Evolutionary conservation across 2,888 invertebrate genomes (phyloP).

Genomic region (Nudaria mundana): DNA sequence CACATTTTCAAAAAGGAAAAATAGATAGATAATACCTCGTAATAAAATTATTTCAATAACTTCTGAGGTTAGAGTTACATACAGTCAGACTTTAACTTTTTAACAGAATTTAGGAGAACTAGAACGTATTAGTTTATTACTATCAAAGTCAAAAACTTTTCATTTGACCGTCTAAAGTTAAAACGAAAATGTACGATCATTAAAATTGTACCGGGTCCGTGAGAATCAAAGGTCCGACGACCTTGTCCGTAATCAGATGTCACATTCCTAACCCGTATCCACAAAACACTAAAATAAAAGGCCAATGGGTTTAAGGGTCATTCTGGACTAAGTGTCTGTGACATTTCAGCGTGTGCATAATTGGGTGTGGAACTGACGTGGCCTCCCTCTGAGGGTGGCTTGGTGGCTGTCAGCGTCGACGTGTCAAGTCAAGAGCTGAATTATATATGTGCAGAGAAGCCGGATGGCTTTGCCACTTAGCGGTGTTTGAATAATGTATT

Average conservation of each 20-base stretch:
- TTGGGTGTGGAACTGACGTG: conserved; percentile 72
- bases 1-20: too few relatives aligned
- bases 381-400: conserved; percentile 32
- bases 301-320: conserved; percentile 80
- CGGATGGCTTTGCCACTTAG: conserved; percentile 77
- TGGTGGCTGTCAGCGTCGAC: conserved; percentile 62
- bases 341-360: conserved; percentile 76
- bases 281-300: conserved; percentile 65
- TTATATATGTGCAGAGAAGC: conserved; percentile 69
- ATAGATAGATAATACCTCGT: too few relatives aligned
- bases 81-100: too few relatives aligned
- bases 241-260: conserved; percentile 27
- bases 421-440: conserved; percentile 75
- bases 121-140: too few relatives aligned
- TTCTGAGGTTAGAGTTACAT: too few relatives aligned
- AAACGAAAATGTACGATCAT: too few relatives aligned
- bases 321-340: conserved; percentile 63
- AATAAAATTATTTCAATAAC: too few relatives aligned
- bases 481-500: conserved; percentile 69
- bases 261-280: conserved; percentile 52
- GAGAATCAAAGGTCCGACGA: conserved; percentile 22
- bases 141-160: too few relatives aligned
- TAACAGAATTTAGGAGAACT: too few relatives aligned
- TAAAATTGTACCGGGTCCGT: too few relatives aligned
- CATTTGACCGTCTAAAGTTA: too few relatives aligned